Conservation (phyloP, 2,797 vertebrate genomes). For the Parotocinclus haroldoi region DNA sequence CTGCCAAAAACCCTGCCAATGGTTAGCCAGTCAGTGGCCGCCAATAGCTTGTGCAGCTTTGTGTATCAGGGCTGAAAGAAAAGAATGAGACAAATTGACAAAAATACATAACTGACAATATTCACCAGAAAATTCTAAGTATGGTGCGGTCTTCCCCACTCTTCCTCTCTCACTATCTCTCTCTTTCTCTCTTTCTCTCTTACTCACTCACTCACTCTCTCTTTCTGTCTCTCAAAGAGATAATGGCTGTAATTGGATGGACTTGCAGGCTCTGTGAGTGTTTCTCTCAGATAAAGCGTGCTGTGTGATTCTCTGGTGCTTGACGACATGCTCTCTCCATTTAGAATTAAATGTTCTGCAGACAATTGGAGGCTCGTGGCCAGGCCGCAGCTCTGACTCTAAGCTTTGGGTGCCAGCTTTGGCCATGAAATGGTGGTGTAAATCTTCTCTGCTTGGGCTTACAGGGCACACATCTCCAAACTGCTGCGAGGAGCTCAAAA, state of each 20-base stretch:
- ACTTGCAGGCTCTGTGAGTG: conserved; percentile 74
- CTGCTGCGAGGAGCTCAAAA: conserved; percentile 41
- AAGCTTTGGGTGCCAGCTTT: conserved; percentile 34
- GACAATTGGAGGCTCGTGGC: conserved; percentile 49
- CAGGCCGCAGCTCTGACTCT: conserved; percentile 34
- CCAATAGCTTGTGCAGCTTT: not conserved
- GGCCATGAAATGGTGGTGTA: conserved; percentile 75
- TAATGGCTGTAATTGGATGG: conserved; percentile 78
- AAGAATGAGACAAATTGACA: conserved; percentile 27
- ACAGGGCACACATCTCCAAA: conserved; percentile 65
- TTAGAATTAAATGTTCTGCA: conserved; percentile 74
- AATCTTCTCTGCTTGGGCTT: conserved; percentile 69
- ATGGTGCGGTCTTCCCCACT: not conserved
- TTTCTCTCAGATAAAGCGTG: conserved; percentile 78
- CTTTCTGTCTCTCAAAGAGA: conserved; percentile 58
- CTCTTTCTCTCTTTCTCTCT: not conserved
- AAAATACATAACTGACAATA: conserved; percentile 10
- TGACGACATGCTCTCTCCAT: conserved; percentile 45
- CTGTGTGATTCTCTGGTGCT: conserved; percentile 64
- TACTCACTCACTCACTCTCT: conserved; percentile 5
- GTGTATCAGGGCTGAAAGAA: not conserved
- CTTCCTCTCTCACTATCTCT: not conserved
- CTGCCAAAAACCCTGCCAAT: too few species aligned
- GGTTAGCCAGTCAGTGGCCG: too few species aligned
- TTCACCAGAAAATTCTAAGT: not conserved